Percentiles rank a stretch among this genome's conserved stretches.
These are phyloP conservation scores for Drosophila atripex DNA, from an alignment of 2,888 invertebrate genomes.

Conservation along the genomic window DNA sequence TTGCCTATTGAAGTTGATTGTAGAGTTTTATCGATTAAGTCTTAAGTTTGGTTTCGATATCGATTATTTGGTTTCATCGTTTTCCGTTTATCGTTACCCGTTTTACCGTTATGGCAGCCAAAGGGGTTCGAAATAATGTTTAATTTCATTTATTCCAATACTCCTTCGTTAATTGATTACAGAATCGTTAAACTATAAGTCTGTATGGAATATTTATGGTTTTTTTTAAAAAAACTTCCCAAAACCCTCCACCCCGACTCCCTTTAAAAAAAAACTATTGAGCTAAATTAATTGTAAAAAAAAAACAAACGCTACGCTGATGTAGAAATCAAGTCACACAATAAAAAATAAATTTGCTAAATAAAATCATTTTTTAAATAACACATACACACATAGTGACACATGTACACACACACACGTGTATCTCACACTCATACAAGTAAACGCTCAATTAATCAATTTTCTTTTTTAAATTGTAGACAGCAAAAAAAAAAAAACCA, in stretches of 20 bases:
- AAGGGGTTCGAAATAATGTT: slow-evolving; percentile 14
- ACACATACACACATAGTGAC: slow-evolving; percentile 26
- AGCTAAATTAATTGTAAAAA: slow-evolving; percentile 10
- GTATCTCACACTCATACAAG: slow-evolving; percentile 34
- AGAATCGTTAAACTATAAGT: slow-evolving; percentile 21
- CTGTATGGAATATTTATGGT: slow-evolving; percentile 19
- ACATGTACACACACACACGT: slow-evolving; percentile 27
- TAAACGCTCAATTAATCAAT: slow-evolving; percentile 39
- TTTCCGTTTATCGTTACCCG: slow-evolving; percentile 17
- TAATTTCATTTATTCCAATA: slow-evolving; percentile 20
- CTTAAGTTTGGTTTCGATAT: slow-evolving; percentile 29
- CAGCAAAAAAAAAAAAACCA: slow-evolving; percentile 27
- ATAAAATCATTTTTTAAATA: slow-evolving; percentile 11
- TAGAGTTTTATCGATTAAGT: slow-evolving; percentile 40
- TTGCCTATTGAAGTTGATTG: slow-evolving; percentile 40
- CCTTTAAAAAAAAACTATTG: slow-evolving; percentile 12
- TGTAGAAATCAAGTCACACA: slow-evolving; percentile 46
- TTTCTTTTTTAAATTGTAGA: slow-evolving; percentile 49
- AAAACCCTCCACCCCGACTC: slow-evolving; percentile 9
- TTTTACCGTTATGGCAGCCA: slow-evolving; percentile 9
- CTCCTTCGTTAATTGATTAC: slow-evolving; percentile 32
- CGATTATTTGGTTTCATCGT: slow-evolving; percentile 26
- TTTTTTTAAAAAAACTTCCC: not conserved
- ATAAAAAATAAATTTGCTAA: slow-evolving; percentile 17
- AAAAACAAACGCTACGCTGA: slow-evolving; percentile 51